Conservation (phyloP, 2,888 invertebrate genomes). For the Brachyptera risi region DNA sequence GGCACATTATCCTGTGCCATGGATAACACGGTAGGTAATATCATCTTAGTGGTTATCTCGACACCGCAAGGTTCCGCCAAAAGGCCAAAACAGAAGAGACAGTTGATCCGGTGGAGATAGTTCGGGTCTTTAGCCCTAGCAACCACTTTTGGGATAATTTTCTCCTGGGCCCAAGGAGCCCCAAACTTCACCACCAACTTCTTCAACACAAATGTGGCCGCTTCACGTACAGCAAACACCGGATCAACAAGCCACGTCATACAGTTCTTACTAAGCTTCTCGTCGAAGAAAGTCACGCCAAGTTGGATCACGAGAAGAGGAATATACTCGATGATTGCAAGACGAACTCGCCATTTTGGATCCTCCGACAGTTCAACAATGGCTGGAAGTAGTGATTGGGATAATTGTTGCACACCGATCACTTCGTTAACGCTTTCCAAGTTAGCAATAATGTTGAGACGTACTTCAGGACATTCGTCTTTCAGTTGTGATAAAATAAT, state of each 20-base stretch:
- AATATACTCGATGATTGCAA: slow-evolving; percentile 20
- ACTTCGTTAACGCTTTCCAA: slow-evolving; percentile 17
- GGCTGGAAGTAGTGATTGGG: slow-evolving; percentile 12
- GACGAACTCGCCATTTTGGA: slow-evolving; percentile 20
- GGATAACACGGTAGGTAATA: slow-evolving; percentile 65
- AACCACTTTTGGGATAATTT: slow-evolving; percentile 12
- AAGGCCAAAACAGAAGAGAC: slow-evolving; percentile 1
- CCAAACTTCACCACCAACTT: slow-evolving; percentile 14
- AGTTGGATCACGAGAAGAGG: slow-evolving; percentile 13
- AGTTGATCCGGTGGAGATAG: slow-evolving; percentile 21
- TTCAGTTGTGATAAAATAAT: slow-evolving; percentile 14
- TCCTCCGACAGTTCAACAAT: slow-evolving; percentile 18
- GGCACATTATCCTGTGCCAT: slow-evolving; percentile 95
- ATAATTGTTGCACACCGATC: slow-evolving; percentile 19
- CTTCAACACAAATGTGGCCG: background rate
- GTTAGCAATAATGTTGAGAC: slow-evolving; percentile 13
- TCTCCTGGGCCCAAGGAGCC: slow-evolving; percentile 5
- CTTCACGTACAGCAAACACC: slow-evolving; percentile 18
- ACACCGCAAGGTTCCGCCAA: slow-evolving; percentile 10
- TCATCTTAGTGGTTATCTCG: background rate
- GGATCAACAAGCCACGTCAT: slow-evolving; percentile 13
- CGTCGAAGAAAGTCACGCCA: slow-evolving; percentile 17
- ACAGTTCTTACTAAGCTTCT: slow-evolving; percentile 2
- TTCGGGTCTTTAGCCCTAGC: slow-evolving; percentile 2
- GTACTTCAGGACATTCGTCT: slow-evolving; percentile 17